Conservation (phyloP, 2,888 invertebrate genomes). For the Leptura quadrifasciata region DNA sequence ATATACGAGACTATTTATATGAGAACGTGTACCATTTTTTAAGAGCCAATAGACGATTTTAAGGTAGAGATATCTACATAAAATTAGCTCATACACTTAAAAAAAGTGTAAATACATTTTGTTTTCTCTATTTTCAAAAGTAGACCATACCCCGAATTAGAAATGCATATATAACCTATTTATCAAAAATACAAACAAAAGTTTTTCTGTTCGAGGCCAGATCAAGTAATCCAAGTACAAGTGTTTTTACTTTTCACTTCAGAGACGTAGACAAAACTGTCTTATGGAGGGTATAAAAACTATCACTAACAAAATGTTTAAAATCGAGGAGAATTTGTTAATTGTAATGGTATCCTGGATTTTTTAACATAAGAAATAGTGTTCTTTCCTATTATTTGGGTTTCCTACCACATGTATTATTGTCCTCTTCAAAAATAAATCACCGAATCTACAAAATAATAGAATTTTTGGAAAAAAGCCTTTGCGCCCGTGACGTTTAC, state of each 20-base stretch:
- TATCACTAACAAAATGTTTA: too few species aligned
- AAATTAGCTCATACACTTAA: conserved; percentile 2
- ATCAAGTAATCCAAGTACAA: conserved; percentile 22
- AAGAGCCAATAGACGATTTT: background rate
- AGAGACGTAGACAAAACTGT: background rate
- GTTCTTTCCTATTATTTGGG: too few species aligned
- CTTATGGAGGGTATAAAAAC: background rate
- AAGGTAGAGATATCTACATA: background rate
- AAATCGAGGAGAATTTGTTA: too few species aligned
- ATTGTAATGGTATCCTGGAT: too few species aligned
- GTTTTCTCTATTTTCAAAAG: conserved; percentile 21
- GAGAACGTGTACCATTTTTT: background rate
- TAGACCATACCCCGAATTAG: conserved; percentile 23
- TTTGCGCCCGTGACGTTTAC: too few species aligned
- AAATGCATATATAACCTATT: conserved; percentile 38
- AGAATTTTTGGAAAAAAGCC: too few species aligned
- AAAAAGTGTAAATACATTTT: conserved; percentile 23
- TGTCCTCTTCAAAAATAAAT: too few species aligned
- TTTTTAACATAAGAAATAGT: too few species aligned
- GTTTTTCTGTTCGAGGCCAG: conserved; percentile 33
- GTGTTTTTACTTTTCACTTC: conserved; percentile 29
- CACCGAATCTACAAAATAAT: too few species aligned
- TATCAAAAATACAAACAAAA: conserved; percentile 30
- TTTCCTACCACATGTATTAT: too few species aligned
- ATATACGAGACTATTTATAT: too few species aligned